phyloP scores from a whole-genome alignment of 2,888 invertebrate species.

The Morpho achilles region DNA sequence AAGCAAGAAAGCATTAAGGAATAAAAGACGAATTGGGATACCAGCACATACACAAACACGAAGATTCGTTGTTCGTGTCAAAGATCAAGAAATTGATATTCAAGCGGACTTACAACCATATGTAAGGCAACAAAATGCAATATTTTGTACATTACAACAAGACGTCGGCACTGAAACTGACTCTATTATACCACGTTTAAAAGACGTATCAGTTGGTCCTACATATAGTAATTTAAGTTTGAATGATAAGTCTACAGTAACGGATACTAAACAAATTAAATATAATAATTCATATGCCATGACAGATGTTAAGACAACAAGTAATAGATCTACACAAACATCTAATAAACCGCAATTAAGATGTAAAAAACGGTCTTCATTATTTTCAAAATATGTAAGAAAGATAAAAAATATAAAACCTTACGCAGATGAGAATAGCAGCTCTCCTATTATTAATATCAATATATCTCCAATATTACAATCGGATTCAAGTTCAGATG shows the following conservation, averaged over 20 bases:
- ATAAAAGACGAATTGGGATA: conserved; percentile 69
- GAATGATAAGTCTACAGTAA: conserved; percentile 52
- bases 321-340: conserved; percentile 59
- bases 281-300: conserved; percentile 59
- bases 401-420: conserved; percentile 35
- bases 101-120: conserved; percentile 73
- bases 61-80: conserved; percentile 69
- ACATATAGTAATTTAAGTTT: conserved; percentile 48
- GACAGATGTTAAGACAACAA: conserved; percentile 51
- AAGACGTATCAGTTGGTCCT: conserved; percentile 65
- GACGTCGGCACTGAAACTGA: conserved; percentile 64
- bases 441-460: conserved; percentile 76
- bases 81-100: conserved; percentile 77
- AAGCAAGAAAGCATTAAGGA: conserved; percentile 78
- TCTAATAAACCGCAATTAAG: conserved; percentile 50
- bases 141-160: conserved; percentile 40
- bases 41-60: conserved; percentile 80
- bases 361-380: conserved; percentile 46
- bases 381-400: conserved; percentile 39
- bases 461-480: conserved; percentile 79
- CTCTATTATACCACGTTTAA: conserved; percentile 67
- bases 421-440: conserved; percentile 44
- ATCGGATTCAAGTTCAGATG: conserved; percentile 69
- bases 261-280: conserved; percentile 45
- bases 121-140: conserved; percentile 45